Base-by-base conservation (phyloP, 2,888 invertebrate species). In the Caenorhabditis zanzibari region DNA sequence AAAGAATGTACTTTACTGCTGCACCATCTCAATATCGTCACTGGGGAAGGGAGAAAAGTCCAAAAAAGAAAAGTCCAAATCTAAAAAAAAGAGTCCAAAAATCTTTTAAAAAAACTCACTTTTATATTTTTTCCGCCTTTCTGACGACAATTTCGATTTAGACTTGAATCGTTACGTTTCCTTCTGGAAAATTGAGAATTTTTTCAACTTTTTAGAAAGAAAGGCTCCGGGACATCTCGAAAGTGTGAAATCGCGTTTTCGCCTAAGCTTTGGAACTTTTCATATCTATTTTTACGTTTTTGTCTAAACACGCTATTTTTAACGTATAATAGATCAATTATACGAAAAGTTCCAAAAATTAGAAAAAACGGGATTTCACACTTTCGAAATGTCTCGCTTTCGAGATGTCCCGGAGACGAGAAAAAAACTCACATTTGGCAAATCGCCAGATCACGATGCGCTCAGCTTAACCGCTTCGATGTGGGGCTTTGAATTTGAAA, bases 21-120 rank as follows among this genome's bases (percentile, higher is more conserved):
- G 77, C 69, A 59, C 77, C 69, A 71, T 71, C 69, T 77, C 77
- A 77, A 71, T 71, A 77, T 77, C 77, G 77, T 71, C 77, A 69
- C 68, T 6, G 41, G 24, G 35, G 0, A 41, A 32, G 2, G 26
- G 16, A 26, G 16, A 5, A n/a, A 16, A 47, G 47, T 47, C 47
- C n/a, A 47, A 38, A 28, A 47, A 0, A 35, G 12, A 12, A 24
- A 72, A 49, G 38, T 38, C 38, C 38, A 44, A 61, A 54, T 66
- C 52, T 28, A 63, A 24, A 44, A 44, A 47, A 49, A 5, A 16
- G n/a, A 64, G 26, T 54, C 32, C 32, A 32, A 38, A 38, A 38
- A 38, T 38, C 12, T 26, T 28, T 14, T 10, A 49, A 44, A 49
- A 38, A 44, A 22, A 52, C 77, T 77, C 59, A 77, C 77, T 49